These are phyloP conservation scores for Xestobium rufovillosum DNA, from an alignment of 2,888 invertebrate genomes.

Conservation along the genomic window DNA sequence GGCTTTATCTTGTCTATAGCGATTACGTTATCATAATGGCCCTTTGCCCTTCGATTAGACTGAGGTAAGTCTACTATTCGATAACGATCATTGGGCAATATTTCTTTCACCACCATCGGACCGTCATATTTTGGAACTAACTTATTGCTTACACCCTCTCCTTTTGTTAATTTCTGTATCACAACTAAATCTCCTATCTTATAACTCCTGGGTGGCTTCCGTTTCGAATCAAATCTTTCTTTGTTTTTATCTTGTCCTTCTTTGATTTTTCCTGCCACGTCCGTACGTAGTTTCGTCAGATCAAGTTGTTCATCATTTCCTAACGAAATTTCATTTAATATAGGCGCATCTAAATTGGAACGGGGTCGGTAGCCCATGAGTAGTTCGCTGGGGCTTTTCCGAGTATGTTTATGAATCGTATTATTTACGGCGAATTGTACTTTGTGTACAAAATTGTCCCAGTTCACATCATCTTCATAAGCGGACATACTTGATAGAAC, in stretches of 20 bases:
- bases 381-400: constrained; percentile 21
- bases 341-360: background rate
- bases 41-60: background rate
- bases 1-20: background rate
- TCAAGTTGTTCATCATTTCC: background rate
- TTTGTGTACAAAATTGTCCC: constrained; percentile 22
- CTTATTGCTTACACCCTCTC: background rate
- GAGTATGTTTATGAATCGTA: constrained; percentile 20
- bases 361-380: constrained; percentile 3
- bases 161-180: background rate
- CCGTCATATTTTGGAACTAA: background rate
- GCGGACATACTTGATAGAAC: constrained; percentile 22
- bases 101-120: background rate
- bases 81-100: constrained; percentile 1
- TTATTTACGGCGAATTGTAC: constrained; percentile 25
- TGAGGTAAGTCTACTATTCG: background rate
- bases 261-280: background rate
- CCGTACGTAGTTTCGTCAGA: background rate
- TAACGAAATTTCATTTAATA: constrained; percentile 1
- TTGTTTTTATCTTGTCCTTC: background rate
- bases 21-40: background rate
- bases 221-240: background rate
- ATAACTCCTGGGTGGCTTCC: constrained; percentile 1
- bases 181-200: background rate
- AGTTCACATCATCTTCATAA: constrained; percentile 21